Evolutionary conservation across 2,113 vertebrate genomes (phyloP), one percentile per base, ranked within the genome.

Genomic region (Mohoua ochrocephala): DNA sequence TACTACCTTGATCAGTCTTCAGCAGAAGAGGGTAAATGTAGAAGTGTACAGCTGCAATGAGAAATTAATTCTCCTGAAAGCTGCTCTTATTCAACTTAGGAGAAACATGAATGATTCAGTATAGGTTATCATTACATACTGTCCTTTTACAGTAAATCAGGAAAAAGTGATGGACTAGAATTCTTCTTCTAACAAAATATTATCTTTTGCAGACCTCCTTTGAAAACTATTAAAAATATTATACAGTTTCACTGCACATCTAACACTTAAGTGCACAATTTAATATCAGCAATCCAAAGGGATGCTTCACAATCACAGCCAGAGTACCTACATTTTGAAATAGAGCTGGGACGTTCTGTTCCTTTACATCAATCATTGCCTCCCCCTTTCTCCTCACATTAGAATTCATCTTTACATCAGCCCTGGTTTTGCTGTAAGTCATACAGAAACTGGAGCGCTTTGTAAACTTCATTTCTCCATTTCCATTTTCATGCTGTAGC

Each of bases 311-410:
- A 82, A 35, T 45, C 17, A 49, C 8, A 47, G n/a, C 4, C 21
- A 56, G 27, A 39, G 16, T 19, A 69, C 16, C 12, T 16, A 35
- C 11, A 44, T 70, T 89, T 67, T 82, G 26, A 37, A 67, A 15
- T 18, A 70, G 15, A 75, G 15, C 4, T 56, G 67, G 17, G 15
- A 54, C 11, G n/a, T 9, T 41, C 33, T 18, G 5, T 60, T 82
- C 6, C n/a, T 77, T 70, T 67, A 71, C 79, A 59, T 33, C 27
- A 47, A 11, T 31, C 26, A 35, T 9, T 70, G 3, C 7, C 26
- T 44, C 4, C 5, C 3, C 1, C 0, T 5, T 71, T 41, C 11
- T 59, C 9, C 19, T 63, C 27, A 41, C 13, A 24, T 50, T 42
- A 92, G 47, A 71, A 79, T 39, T 63, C 2, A 15, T 42, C 41